These are phyloP conservation scores for Prosapia bicincta DNA, from an alignment of 2,888 invertebrate genomes.

Conservation along the genomic window DNA sequence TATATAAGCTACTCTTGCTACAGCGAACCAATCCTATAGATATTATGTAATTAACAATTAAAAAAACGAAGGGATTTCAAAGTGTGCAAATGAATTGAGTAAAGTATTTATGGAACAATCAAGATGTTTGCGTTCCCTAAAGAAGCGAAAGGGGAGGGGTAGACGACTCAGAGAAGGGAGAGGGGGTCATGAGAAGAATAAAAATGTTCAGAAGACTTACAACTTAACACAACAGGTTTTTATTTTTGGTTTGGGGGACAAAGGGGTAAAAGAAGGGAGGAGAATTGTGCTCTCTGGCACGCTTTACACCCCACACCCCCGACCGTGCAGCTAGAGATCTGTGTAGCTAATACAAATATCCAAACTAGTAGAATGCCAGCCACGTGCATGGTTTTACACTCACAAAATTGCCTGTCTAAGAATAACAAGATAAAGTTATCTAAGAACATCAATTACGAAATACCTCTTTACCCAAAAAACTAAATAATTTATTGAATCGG, in stretches of 20 bases:
- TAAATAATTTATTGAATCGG: too few species aligned
- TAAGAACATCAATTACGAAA: too few species aligned
- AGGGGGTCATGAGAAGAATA: background rate
- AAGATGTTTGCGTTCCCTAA: background rate
- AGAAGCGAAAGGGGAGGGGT: background rate
- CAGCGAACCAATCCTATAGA: background rate
- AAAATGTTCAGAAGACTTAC: background rate
- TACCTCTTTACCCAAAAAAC: too few species aligned
- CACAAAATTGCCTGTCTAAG: too few species aligned
- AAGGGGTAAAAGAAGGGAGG: background rate
- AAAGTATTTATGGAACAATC: constrained; percentile 2
- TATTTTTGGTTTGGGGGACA: background rate
- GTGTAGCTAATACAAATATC: too few species aligned
- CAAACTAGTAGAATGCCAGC: too few species aligned
- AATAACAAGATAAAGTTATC: too few species aligned
- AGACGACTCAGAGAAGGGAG: background rate
- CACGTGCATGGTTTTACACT: too few species aligned
- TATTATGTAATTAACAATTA: background rate
- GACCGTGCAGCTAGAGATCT: too few species aligned
- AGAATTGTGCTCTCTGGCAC: background rate
- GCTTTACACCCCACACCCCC: background rate
- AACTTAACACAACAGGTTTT: background rate
- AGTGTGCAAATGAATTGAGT: background rate
- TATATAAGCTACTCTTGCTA: too few species aligned
- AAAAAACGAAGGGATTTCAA: background rate